Evolutionary conservation across 2,888 invertebrate genomes (phyloP).

Genomic region (Synergus gifuensis): DNA sequence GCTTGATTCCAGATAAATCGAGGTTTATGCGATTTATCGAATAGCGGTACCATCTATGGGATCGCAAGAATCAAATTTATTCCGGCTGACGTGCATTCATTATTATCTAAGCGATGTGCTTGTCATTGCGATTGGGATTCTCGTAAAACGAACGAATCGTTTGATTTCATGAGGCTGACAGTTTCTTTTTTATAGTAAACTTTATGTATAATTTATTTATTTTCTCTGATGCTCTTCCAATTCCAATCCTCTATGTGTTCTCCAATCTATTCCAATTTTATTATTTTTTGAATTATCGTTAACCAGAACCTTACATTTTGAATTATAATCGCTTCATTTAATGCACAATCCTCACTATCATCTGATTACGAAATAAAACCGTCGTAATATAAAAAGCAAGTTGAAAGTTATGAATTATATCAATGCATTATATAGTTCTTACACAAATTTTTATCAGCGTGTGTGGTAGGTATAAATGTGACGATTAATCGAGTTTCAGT

Average conservation of each 20-base stretch:
- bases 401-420: neutral
- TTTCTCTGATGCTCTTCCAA: constrained; percentile 50
- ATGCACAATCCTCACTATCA: neutral
- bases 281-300: neutral
- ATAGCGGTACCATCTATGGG: constrained; percentile 40
- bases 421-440: constrained; percentile 8
- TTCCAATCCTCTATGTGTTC: constrained; percentile 50
- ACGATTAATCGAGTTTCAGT: constrained; percentile 40
- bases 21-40: constrained; percentile 37
- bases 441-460: constrained; percentile 8
- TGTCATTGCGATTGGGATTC: constrained; percentile 33
- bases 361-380: neutral
- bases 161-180: constrained; percentile 19
- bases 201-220: constrained; percentile 1
- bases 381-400: neutral
- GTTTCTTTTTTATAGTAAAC: neutral
- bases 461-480: constrained; percentile 10
- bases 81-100: constrained; percentile 37
- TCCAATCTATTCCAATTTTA: constrained; percentile 57
- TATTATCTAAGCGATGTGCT: constrained; percentile 38
- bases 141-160: constrained; percentile 2
- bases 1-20: constrained; percentile 40
- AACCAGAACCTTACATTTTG: neutral
- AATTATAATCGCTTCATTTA: neutral
- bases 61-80: constrained; percentile 40